Conservation (phyloP, 2,797 vertebrate species). For the Ispidina lecontei region DNA sequence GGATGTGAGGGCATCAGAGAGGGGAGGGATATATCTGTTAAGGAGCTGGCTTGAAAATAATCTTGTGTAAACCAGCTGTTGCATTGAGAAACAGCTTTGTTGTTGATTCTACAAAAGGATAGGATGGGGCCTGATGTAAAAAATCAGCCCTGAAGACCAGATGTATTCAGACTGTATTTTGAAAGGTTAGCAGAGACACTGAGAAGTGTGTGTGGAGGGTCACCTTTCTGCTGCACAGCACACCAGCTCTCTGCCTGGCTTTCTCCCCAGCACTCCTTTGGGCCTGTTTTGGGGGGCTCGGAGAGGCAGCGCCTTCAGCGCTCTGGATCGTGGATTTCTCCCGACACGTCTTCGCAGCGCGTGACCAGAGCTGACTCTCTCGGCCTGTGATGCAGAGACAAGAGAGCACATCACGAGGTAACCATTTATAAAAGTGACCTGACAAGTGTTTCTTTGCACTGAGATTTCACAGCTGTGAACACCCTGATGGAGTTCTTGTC, state of each 20-base stretch:
- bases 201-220: fast-evolving
- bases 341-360: fast-evolving
- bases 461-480: not conserved
- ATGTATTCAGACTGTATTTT: not conserved
- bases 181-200: not conserved
- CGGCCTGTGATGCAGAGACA: not conserved
- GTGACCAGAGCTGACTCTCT: fast-evolving
- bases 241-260: not conserved
- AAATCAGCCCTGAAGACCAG: not conserved
- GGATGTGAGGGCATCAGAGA: no score
- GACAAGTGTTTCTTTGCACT: fast-evolving
- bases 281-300: not conserved
- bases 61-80: conserved; percentile 40
- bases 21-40: not conserved
- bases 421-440: not conserved
- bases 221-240: not conserved
- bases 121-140: not conserved
- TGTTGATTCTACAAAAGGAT: not conserved
- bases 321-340: not conserved
- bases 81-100: not conserved
- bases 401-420: not conserved
- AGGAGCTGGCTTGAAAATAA: conserved; percentile 11
- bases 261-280: fast-evolving
- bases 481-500: not conserved
- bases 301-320: fast-evolving